phyloP scores from a whole-genome alignment of 2,113 vertebrate genomes.

The Aphyosemion australe region DNA sequence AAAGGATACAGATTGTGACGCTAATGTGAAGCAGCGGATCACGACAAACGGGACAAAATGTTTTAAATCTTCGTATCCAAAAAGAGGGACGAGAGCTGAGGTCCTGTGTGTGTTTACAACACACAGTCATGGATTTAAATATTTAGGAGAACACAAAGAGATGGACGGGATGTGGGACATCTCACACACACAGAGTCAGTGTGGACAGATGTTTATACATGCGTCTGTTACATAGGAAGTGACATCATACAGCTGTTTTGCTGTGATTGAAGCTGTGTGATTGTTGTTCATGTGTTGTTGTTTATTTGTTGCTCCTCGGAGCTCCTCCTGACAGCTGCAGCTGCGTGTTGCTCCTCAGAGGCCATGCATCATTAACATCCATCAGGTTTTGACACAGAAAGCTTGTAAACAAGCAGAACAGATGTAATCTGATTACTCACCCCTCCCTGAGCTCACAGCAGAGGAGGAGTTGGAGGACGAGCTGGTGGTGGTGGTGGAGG shows the following conservation, averaged over 20 bases:
- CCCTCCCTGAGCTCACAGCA: conserved; percentile 80
- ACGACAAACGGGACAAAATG: no score
- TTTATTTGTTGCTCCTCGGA: no score
- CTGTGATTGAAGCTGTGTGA: neutral
- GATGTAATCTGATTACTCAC: conserved; percentile 63
- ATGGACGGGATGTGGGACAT: no score
- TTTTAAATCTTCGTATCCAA: no score
- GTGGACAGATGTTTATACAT: conserved; percentile 63
- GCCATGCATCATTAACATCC: no score
- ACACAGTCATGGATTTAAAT: conserved; percentile 6
- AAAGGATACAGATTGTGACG: neutral
- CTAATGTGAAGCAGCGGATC: neutral
- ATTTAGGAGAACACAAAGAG: no score
- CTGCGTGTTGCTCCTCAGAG: no score
- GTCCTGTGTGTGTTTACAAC: conserved; percentile 8
- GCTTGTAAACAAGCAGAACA: no score
- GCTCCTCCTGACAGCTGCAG: no score
- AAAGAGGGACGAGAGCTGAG: no score
- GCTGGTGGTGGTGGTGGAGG: conserved; percentile 28
- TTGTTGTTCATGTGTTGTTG: neutral
- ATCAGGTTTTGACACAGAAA: no score
- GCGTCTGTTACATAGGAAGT: conserved; percentile 66
- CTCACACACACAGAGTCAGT: neutral
- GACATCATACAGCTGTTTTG: neutral
- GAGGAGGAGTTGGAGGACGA: conserved; percentile 59